Conservation (phyloP, 2,888 invertebrate species). For the Oligia fasciuncula region DNA sequence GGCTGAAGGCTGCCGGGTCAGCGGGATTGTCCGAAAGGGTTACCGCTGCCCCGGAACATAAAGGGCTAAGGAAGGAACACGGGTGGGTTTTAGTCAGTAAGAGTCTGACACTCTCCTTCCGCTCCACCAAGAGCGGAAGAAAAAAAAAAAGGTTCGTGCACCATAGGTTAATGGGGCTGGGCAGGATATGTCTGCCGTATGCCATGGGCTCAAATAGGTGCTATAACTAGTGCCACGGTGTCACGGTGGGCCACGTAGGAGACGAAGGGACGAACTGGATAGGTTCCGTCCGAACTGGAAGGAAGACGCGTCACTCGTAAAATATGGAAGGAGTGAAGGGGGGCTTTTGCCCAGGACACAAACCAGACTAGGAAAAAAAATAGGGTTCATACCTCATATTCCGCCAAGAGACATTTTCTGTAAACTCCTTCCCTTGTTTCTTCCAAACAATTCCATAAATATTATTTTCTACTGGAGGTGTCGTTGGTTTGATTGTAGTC, state of each 20-base stretch:
- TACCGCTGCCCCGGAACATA: no score
- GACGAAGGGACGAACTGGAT: not conserved
- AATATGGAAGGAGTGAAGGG: not conserved
- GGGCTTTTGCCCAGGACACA: not conserved
- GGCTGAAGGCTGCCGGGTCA: no score
- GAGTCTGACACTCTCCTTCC: no score
- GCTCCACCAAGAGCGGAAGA: no score
- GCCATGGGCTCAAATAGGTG: not conserved
- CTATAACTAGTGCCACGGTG: not conserved
- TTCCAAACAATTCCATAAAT: constrained; percentile 86
- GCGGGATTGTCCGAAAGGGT: no score
- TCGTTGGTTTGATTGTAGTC: constrained; percentile 76
- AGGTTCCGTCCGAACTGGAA: not conserved
- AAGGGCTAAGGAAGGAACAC: no score
- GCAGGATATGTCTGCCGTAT: no score
- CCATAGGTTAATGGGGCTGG: no score
- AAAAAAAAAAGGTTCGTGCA: no score
- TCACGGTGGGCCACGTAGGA: no score
- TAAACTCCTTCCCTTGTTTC: constrained; percentile 86
- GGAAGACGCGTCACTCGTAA: accelerated
- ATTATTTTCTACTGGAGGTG: constrained; percentile 81
- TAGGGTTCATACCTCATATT: constrained; percentile 82
- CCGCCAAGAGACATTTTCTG: constrained; percentile 83
- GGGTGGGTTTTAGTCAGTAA: no score
- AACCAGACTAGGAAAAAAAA: not conserved